These are phyloP conservation scores for Deroptyus accipitrinus DNA, from an alignment of 2,113 vertebrate species.

Conservation along the genomic window DNA sequence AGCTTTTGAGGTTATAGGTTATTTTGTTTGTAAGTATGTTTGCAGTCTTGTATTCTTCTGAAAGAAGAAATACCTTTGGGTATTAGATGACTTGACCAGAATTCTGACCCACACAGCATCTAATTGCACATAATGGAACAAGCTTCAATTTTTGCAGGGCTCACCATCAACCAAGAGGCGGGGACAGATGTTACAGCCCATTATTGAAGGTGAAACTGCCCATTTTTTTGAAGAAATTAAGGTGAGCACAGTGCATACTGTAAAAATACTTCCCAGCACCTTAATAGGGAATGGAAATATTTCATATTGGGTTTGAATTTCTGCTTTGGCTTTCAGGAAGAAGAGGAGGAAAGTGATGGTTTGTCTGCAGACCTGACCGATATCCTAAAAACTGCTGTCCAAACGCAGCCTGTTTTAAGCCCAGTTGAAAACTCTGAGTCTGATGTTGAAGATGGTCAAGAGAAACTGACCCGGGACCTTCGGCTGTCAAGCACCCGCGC, in stretches of 20 bases:
- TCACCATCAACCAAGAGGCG: slow-evolving; percentile 94
- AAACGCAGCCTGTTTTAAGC: slow-evolving; percentile 67
- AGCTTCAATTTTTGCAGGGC: slow-evolving; percentile 71
- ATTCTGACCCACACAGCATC: neutral
- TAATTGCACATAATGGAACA: neutral
- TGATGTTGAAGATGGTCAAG: slow-evolving; percentile 84
- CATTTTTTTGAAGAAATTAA: slow-evolving; percentile 98
- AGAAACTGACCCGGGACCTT: slow-evolving; percentile 88
- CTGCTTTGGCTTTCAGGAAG: slow-evolving; percentile 65
- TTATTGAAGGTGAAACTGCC: slow-evolving; percentile 96
- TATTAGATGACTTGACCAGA: neutral
- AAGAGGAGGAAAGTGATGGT: slow-evolving; percentile 83
- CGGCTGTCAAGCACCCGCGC: slow-evolving; percentile 91
- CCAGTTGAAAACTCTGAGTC: slow-evolving; percentile 77
- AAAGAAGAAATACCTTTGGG: neutral
- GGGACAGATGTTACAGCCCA: slow-evolving; percentile 91
- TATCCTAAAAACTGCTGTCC: slow-evolving; percentile 79
- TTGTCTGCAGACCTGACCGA: slow-evolving; percentile 83
- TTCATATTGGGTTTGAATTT: neutral
- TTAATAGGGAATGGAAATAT: neutral
- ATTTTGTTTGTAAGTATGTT: neutral
- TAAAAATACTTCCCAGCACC: neutral
- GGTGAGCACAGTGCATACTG: slow-evolving; percentile 60
- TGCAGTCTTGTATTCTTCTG: neutral
- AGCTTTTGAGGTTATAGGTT: neutral